phyloP scores from a whole-genome alignment of 2,113 vertebrate genomes.

The Prochilodus magdalenae region DNA sequence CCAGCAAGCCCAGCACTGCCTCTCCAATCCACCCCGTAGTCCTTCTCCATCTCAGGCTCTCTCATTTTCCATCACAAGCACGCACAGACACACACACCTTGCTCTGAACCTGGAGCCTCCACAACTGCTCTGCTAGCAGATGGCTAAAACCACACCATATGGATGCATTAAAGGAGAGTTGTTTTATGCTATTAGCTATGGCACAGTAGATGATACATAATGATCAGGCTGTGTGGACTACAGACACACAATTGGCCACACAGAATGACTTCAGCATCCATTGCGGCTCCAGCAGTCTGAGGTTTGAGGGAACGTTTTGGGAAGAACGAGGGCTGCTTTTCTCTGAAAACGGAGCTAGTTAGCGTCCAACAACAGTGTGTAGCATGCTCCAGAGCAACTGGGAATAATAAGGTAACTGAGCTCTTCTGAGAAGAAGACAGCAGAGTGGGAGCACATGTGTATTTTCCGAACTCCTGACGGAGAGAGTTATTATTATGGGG shows the following conservation, averaged over 20 bases:
- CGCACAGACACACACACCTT: constrained; percentile 27
- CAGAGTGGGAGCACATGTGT: too few relatives aligned
- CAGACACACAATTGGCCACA: background rate
- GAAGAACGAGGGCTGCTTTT: background rate
- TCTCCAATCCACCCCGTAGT: constrained; percentile 27
- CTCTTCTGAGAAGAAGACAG: too few relatives aligned
- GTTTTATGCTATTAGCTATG: constrained; percentile 28
- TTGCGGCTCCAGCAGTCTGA: background rate
- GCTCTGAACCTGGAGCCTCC: background rate
- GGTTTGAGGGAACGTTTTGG: background rate
- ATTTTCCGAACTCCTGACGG: too few relatives aligned
- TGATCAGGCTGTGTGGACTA: background rate
- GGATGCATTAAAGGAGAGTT: constrained; percentile 30
- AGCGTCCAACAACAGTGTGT: background rate
- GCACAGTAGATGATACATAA: background rate
- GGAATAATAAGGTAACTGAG: background rate
- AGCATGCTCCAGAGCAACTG: background rate
- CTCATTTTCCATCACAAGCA: constrained; percentile 29
- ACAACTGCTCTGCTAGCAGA: constrained; percentile 24
- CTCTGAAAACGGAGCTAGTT: background rate
- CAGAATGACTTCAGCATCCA: background rate
- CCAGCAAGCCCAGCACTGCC: constrained; percentile 35
- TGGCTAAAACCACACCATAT: constrained; percentile 43
- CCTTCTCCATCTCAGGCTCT: constrained; percentile 31
- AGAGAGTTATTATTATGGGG: too few relatives aligned